These are phyloP conservation scores for Cepaea hortensis DNA, from an alignment of 2,888 invertebrate species.

Conservation along the genomic window DNA sequence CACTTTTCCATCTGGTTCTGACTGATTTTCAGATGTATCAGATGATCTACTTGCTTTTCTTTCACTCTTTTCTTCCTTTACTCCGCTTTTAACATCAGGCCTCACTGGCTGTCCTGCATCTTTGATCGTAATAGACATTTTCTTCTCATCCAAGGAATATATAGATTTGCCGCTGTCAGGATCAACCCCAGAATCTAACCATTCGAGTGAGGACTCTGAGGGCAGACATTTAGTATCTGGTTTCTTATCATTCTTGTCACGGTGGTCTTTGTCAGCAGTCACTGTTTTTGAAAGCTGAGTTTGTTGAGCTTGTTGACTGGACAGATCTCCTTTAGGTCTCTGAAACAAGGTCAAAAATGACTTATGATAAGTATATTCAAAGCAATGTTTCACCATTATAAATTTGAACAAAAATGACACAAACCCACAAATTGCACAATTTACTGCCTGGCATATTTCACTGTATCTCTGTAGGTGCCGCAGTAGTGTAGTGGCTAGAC, in stretches of 20 bases:
- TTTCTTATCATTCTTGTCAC: not conserved
- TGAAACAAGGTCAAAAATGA: conserved; percentile 3
- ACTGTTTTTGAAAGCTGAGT: not conserved
- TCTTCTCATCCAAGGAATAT: conserved; percentile 28
- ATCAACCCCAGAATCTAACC: conserved; percentile 45
- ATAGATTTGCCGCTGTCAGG: conserved; percentile 28
- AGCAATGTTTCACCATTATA: not conserved
- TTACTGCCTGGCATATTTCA: too few relatives aligned
- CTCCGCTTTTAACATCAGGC: not conserved
- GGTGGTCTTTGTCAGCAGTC: not conserved
- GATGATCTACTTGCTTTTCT: conserved; percentile 27
- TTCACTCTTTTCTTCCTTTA: conserved; percentile 21
- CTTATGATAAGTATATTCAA: not conserved
- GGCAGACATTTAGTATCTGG: not conserved
- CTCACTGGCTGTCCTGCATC: not conserved
- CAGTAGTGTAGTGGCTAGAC: too few relatives aligned
- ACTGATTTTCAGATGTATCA: conserved; percentile 33
- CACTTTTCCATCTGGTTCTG: conserved; percentile 38
- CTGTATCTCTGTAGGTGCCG: too few relatives aligned
- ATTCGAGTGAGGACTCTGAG: conserved; percentile 15
- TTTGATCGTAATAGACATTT: not conserved
- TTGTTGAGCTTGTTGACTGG: too few relatives aligned
- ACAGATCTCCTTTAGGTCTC: not conserved
- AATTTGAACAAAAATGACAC: not conserved
- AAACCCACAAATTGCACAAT: too few relatives aligned